Evolutionary conservation across 2,113 vertebrate species (phyloP).

Genomic region (Phaetusa simplex): DNA sequence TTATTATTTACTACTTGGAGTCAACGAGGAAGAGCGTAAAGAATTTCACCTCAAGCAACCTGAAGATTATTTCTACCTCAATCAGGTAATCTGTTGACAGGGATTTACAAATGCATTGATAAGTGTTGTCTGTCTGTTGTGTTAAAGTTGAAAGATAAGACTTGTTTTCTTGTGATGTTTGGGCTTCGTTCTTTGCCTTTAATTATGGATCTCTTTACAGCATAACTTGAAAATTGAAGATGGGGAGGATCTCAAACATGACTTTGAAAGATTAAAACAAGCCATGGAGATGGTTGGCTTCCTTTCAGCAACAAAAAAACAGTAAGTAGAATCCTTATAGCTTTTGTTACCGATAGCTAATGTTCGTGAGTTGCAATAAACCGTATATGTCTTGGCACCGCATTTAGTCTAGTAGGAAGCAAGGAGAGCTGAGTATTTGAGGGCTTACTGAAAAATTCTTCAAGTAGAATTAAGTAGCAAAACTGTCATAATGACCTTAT

Average conservation of each 20-base stretch:
- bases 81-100: constrained; percentile 81
- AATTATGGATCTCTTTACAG: constrained; percentile 62
- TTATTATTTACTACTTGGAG: constrained; percentile 95
- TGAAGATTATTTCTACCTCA: constrained; percentile 99
- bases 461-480: background rate
- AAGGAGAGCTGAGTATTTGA: background rate
- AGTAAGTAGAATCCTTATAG: constrained; percentile 76
- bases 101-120: background rate
- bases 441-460: background rate
- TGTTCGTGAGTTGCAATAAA: background rate
- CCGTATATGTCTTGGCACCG: background rate
- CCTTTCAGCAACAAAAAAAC: constrained; percentile 91
- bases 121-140: background rate
- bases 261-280: constrained; percentile 95
- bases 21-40: constrained; percentile 85
- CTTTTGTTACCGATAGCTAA: background rate
- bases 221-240: constrained; percentile 98
- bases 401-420: background rate
- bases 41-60: constrained; percentile 94
- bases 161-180: background rate
- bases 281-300: constrained; percentile 99
- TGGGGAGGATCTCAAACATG: constrained; percentile 91
- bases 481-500: background rate
- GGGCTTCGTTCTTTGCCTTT: background rate
- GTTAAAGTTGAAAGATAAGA: background rate